Evolutionary conservation across 2,888 invertebrate species (phyloP).

Genomic region (Idaea straminata): DNA sequence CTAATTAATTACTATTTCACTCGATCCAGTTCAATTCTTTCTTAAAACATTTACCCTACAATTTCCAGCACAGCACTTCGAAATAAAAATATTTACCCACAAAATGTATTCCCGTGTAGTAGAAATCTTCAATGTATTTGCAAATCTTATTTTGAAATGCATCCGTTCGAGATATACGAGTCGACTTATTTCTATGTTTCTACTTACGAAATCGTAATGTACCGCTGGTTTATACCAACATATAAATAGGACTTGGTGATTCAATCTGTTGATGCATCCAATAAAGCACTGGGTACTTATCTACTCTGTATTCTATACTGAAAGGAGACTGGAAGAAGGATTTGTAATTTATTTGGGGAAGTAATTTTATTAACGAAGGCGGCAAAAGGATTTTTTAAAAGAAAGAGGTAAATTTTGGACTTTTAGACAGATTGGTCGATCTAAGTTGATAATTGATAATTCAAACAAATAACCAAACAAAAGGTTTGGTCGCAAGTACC

Average conservation of each 20-base stretch:
- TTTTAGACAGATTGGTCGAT: too few species aligned
- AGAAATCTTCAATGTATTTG: slow-evolving; percentile 1
- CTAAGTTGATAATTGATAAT: too few species aligned
- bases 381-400: too few species aligned
- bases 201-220: background rate
- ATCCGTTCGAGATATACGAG: background rate
- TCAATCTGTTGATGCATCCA: background rate
- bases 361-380: background rate
- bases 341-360: background rate
- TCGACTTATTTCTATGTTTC: background rate
- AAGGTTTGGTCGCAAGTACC: too few species aligned
- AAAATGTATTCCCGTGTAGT: background rate
- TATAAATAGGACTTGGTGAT: background rate
- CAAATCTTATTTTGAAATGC: background rate
- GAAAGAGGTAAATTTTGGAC: too few species aligned
- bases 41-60: background rate
- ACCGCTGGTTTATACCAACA: background rate
- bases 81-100: background rate
- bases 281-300: background rate
- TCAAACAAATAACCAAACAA: too few species aligned
- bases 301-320: background rate
- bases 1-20: too few species aligned
- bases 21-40: too few species aligned
- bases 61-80: background rate
- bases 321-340: background rate